phyloP scores from a whole-genome alignment of 1,140 invertebrate genomes.

The Reticulitermes speratus region DNA sequence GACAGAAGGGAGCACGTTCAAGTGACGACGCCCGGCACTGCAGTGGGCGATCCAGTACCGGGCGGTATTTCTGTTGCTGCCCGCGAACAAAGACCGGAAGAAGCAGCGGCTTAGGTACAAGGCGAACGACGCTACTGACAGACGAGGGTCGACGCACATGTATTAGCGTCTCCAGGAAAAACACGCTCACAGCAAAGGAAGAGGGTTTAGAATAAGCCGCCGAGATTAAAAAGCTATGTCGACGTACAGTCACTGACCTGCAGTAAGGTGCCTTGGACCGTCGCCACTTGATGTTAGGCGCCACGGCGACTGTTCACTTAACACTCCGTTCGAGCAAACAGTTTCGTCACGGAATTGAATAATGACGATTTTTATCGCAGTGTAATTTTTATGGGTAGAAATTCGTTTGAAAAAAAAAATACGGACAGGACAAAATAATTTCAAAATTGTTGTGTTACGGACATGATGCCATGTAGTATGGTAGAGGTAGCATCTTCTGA shows the following conservation, averaged over 20 bases:
- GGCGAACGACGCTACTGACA: neutral
- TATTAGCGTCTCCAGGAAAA: conserved; percentile 15
- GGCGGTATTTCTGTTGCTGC: neutral
- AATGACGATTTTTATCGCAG: no score
- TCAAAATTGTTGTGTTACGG: no score
- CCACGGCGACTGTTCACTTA: no score
- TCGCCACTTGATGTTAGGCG: no score
- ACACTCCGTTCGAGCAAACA: no score
- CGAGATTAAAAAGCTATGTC: conserved; percentile 11
- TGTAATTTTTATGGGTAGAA: no score
- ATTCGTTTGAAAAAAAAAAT: no score
- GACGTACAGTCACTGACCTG: neutral
- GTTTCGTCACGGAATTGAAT: no score
- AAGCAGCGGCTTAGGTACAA: neutral
- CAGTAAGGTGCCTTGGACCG: neutral
- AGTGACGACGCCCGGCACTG: no score
- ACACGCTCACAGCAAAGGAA: neutral
- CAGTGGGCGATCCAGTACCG: neutral
- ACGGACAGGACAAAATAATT: no score
- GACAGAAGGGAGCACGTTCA: neutral
- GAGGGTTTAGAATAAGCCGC: conserved; percentile 8
- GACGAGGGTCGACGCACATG: neutral
- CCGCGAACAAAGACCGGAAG: neutral
- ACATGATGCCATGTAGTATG: no score
- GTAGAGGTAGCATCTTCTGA: no score